Evolutionary conservation across 2,888 invertebrate genomes (phyloP).

Genomic region (Brassicogethes aeneus): DNA sequence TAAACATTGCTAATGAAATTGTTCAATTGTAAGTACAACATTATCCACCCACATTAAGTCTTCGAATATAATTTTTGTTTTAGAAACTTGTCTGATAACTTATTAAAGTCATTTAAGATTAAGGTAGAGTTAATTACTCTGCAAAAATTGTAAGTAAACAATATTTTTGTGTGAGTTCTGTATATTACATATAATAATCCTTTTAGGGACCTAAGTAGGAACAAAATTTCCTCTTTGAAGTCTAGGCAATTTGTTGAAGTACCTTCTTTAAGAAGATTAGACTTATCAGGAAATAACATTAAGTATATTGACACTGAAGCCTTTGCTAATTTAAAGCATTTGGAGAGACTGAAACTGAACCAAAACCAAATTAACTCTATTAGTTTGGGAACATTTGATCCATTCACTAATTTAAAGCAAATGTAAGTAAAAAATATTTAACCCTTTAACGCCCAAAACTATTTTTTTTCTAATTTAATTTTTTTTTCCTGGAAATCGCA

Average conservation of each 20-base stretch:
- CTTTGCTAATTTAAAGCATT: conserved; percentile 57
- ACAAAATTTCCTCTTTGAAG: conserved; percentile 64
- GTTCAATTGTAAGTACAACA: conserved; percentile 54
- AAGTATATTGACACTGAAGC: conserved; percentile 57
- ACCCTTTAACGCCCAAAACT: too few species aligned
- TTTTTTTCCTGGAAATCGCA: too few species aligned
- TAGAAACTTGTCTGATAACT: conserved; percentile 60
- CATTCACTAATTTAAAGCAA: conserved; percentile 57
- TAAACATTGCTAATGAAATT: conserved; percentile 51
- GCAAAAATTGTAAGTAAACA: conserved; percentile 58
- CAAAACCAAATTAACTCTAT: conserved; percentile 66
- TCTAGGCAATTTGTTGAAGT: conserved; percentile 67
- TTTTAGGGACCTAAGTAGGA: conserved; percentile 72
- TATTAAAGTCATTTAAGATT: conserved; percentile 49
- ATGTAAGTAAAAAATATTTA: conserved; percentile 59
- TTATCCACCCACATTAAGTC: neutral
- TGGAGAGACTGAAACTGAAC: conserved; percentile 62
- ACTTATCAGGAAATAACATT: conserved; percentile 63
- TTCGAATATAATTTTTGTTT: conserved; percentile 26
- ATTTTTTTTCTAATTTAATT: too few species aligned
- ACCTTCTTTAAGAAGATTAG: conserved; percentile 58
- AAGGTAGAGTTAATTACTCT: conserved; percentile 56
- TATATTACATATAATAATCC: too few species aligned
- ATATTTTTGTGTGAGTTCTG: neutral
- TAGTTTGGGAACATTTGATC: conserved; percentile 61